Evolutionary conservation across 2,113 vertebrate species (phyloP).

Genomic region (Sialia sialis): DNA sequence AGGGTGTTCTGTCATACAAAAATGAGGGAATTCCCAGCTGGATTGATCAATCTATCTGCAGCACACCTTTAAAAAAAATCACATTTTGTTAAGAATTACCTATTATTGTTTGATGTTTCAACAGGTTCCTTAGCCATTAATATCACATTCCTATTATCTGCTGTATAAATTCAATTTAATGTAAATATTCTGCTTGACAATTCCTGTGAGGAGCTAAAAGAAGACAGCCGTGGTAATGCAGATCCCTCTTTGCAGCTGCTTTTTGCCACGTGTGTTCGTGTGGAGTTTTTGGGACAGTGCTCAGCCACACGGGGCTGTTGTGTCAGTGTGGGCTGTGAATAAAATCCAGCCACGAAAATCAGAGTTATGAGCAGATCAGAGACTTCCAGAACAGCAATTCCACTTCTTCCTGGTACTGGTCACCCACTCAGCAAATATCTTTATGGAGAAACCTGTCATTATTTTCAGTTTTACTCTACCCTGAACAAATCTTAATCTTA

Average conservation of each 20-base stretch:
- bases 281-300: neutral
- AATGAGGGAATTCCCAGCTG: neutral
- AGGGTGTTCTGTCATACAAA: neutral
- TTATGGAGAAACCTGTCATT: neutral
- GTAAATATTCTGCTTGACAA: neutral
- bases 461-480: neutral
- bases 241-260: neutral
- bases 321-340: neutral
- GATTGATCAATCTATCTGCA: neutral
- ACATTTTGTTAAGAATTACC: neutral
- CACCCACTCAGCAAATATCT: neutral
- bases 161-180: neutral
- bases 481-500: neutral
- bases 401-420: neutral
- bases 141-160: neutral
- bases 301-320: neutral
- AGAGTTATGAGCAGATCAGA: neutral
- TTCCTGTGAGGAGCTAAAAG: neutral
- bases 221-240: fast-evolving
- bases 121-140: neutral
- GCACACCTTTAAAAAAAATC: neutral
- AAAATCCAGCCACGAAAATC: neutral
- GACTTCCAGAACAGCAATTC: neutral
- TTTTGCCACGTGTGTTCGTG: neutral
- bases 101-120: neutral